Percentiles rank a stretch among this genome's conserved stretches.
Conservation (phyloP, 2,797 vertebrate genomes). For the Spheniscus humboldti region DNA sequence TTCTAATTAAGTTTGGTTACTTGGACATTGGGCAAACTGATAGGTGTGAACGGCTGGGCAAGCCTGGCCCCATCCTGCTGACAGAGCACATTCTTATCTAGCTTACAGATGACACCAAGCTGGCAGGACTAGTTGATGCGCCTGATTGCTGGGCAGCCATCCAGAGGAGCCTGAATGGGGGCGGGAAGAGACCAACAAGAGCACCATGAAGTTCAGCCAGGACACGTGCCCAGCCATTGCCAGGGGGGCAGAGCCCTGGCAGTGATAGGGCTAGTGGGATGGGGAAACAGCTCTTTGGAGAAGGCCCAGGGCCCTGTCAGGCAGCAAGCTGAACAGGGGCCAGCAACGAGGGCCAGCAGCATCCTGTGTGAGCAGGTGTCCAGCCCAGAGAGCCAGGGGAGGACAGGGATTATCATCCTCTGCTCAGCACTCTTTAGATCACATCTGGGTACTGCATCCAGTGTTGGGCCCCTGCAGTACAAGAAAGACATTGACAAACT, state of each 20-base stretch:
- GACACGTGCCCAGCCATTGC: not conserved
- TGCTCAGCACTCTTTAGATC: not conserved
- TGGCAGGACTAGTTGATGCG: not conserved
- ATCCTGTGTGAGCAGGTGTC: not conserved
- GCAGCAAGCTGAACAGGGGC: not conserved
- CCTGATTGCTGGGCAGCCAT: not conserved
- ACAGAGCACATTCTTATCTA: not conserved
- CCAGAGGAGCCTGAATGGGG: not conserved
- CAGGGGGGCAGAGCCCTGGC: not conserved
- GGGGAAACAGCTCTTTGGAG: not conserved
- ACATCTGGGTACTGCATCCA: not conserved
- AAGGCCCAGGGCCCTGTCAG: not conserved
- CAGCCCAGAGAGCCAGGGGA: not conserved
- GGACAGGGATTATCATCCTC: not conserved
- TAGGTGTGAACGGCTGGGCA: not conserved
- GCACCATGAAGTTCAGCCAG: not conserved
- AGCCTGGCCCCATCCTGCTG: not conserved
- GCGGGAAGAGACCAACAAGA: not conserved
- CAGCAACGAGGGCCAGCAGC: not conserved
- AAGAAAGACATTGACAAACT: not conserved
- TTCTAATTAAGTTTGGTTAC: not conserved
- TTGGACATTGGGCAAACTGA: not conserved
- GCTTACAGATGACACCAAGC: not conserved
- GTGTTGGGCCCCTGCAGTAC: not conserved
- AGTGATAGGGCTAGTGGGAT: not conserved